Conservation (phyloP, 2,113 vertebrate genomes). For the Heterotis niloticus region DNA sequence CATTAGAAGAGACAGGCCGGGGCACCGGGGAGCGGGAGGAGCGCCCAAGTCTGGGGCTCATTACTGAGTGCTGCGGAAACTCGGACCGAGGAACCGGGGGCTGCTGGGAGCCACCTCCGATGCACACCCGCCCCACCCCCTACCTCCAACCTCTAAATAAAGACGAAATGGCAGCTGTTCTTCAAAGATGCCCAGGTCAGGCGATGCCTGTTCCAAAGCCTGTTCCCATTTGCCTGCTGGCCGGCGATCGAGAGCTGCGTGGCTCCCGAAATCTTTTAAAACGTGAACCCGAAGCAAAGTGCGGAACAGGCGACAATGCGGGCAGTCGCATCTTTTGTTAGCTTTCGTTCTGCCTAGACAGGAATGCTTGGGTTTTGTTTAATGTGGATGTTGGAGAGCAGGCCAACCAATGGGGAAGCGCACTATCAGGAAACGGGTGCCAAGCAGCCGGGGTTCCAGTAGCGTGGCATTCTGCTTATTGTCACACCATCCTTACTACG, state of each 20-base stretch:
- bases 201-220: too few relatives aligned
- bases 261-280: not conserved
- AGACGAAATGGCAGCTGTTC: not conserved
- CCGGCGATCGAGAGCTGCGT: too few relatives aligned
- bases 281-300: not conserved
- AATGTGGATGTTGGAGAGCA: not conserved
- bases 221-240: not conserved
- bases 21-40: slow-evolving; percentile 53
- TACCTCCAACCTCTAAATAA: not conserved
- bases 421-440: not conserved
- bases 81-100: slow-evolving; percentile 44
- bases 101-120: not conserved
- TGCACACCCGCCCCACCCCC: not conserved
- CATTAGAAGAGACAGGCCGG: slow-evolving; percentile 60
- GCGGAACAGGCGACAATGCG: not conserved
- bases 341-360: not conserved
- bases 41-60: slow-evolving; percentile 60
- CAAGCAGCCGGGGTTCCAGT: not conserved
- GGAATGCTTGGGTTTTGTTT: too few relatives aligned
- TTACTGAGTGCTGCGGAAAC: slow-evolving; percentile 60
- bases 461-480: not conserved
- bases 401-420: too few relatives aligned
- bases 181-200: not conserved
- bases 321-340: not conserved
- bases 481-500: slow-evolving; percentile 38